Percentiles rank a stretch among this genome's conserved stretches.
phyloP scores from a whole-genome alignment of 2,888 invertebrate genomes.

The Eristalis arbustorum region DNA sequence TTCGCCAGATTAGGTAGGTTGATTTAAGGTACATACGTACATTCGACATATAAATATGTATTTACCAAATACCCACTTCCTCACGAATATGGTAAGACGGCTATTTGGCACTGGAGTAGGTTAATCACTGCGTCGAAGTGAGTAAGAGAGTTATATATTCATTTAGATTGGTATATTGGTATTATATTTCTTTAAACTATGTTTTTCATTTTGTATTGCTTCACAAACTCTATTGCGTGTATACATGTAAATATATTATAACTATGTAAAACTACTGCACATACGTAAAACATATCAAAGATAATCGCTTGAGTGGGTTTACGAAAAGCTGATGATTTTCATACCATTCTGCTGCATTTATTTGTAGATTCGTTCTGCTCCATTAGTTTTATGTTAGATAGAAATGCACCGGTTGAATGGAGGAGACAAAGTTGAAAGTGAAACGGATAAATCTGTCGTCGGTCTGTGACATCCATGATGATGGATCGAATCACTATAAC shows the following conservation, averaged over 20 bases:
- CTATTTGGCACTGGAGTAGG: conserved; percentile 68
- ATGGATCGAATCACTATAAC: conserved; percentile 15
- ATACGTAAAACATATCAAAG: background rate
- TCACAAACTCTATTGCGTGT: background rate
- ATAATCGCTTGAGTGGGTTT: conserved; percentile 46
- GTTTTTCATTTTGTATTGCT: background rate
- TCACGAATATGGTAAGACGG: conserved; percentile 64
- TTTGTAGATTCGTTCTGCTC: conserved; percentile 46
- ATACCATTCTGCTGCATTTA: conserved; percentile 1
- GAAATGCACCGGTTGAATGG: conserved; percentile 10
- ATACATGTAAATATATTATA: background rate
- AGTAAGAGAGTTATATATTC: conserved; percentile 41
- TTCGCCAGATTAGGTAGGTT: conserved; percentile 67
- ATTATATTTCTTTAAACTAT: conserved; percentile 16
- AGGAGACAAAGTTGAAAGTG: conserved; percentile 15
- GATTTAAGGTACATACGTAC: background rate
- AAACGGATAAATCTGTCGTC: conserved; percentile 18
- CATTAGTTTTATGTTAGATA: conserved; percentile 47
- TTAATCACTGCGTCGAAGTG: conserved; percentile 61
- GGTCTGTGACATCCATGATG: conserved; percentile 25
- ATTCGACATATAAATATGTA: conserved; percentile 34
- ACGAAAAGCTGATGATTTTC: conserved; percentile 15
- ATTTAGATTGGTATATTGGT: conserved; percentile 19
- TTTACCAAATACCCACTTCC: conserved; percentile 47
- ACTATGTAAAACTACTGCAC: background rate